phyloP scores from a whole-genome alignment of 2,113 vertebrate genomes.

The Odobenus rosmarus region DNA sequence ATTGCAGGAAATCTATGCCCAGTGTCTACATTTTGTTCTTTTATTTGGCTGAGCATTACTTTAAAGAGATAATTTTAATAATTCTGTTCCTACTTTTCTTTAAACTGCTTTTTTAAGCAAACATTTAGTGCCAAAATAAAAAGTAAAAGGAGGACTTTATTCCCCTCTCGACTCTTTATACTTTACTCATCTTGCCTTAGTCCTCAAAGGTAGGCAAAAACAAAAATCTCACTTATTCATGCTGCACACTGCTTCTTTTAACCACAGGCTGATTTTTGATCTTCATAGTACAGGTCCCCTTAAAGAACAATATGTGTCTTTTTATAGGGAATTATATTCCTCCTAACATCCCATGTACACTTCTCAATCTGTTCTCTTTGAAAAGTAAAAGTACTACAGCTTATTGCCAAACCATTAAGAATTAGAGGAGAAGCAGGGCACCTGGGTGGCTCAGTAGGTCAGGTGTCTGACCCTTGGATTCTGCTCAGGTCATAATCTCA shows the following conservation, averaged over 20 bases:
- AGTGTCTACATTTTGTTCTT: neutral
- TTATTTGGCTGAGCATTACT: neutral
- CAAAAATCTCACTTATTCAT: neutral
- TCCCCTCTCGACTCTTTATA: neutral
- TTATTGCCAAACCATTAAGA: neutral
- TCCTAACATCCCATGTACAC: neutral
- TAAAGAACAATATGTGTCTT: neutral
- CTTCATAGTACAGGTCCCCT: neutral
- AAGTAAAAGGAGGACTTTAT: neutral
- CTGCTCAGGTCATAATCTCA: neutral
- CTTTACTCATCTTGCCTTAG: neutral
- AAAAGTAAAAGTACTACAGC: neutral
- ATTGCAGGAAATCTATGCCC: neutral
- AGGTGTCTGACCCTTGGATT: neutral
- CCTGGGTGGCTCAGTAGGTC: neutral
- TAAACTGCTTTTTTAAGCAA: neutral
- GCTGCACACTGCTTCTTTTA: neutral
- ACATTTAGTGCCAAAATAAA: neutral
- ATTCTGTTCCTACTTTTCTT: neutral
- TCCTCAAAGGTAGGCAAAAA: neutral
- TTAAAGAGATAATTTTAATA: neutral
- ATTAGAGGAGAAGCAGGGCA: neutral
- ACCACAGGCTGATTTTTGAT: neutral
- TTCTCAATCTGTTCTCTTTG: conserved; percentile 2
- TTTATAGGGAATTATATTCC: neutral